Evolutionary conservation across 2,113 vertebrate genomes (phyloP).

Genomic region (Okapia johnstoni): DNA sequence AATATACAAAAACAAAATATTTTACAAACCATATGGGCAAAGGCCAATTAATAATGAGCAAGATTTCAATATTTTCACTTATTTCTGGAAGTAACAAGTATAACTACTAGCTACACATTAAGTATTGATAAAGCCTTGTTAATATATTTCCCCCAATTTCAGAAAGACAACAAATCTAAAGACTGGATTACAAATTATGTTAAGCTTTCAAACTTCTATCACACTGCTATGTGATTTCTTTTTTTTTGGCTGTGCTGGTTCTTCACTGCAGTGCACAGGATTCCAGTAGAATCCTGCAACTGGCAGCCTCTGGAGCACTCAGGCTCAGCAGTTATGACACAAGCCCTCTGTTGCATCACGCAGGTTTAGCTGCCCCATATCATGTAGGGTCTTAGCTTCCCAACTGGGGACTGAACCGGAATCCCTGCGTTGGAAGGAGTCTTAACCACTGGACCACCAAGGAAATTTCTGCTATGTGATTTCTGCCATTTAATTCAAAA

Average conservation of each 20-base stretch:
- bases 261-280: neutral
- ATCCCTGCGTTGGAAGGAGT: neutral
- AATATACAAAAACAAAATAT: neutral
- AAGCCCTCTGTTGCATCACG: neutral
- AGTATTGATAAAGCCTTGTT: neutral
- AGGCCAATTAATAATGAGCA: neutral
- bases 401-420: neutral
- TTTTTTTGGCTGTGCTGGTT: neutral
- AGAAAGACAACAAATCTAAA: neutral
- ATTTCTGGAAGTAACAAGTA: neutral
- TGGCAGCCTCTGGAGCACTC: neutral
- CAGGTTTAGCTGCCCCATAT: neutral
- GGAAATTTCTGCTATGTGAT: neutral
- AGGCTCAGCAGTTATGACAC: neutral
- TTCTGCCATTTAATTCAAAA: neutral
- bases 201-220: neutral
- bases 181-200: neutral
- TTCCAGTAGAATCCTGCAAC: neutral
- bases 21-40: neutral
- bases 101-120: neutral
- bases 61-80: neutral
- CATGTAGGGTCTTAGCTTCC: neutral
- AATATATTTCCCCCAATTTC: neutral
- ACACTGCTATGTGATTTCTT: neutral
- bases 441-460: neutral